A percentile compares a stretch with the other conserved stretches of the same genome.
These are phyloP conservation scores for Mellilla xanthometata DNA, from an alignment of 2,888 invertebrate genomes.

Conservation along the genomic window DNA sequence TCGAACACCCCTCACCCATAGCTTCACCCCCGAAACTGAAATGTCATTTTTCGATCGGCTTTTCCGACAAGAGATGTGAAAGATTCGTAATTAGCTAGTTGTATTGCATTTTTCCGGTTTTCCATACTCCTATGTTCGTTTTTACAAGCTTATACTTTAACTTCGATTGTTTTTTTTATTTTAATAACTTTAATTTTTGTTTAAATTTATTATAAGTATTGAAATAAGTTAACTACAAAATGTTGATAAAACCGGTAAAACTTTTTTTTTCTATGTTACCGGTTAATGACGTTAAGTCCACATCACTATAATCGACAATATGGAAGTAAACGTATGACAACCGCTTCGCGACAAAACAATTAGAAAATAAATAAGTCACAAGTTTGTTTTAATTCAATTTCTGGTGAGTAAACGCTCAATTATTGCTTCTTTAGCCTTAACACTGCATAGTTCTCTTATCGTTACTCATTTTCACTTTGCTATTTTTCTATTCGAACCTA, in stretches of 20 bases:
- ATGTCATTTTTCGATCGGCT: slow-evolving; percentile 72
- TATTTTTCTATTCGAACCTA: slow-evolving; percentile 31
- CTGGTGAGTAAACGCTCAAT: slow-evolving; percentile 61
- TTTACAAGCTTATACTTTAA: too few species aligned
- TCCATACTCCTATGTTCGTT: too few species aligned
- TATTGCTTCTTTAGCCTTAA: slow-evolving; percentile 19
- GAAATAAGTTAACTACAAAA: too few species aligned
- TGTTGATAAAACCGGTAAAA: slow-evolving; percentile 4
- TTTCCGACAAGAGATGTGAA: slow-evolving; percentile 29
- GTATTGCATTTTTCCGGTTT: too few species aligned
- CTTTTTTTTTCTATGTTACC: not conserved
- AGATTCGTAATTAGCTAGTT: too few species aligned
- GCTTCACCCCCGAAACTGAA: slow-evolving; percentile 58
- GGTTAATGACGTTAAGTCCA: not conserved
- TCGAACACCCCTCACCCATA: slow-evolving; percentile 50
- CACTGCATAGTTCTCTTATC: not conserved
- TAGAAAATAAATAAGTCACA: slow-evolving; percentile 71
- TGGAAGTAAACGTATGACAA: slow-evolving; percentile 78
- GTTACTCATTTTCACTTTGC: not conserved
- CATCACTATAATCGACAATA: slow-evolving; percentile 68
- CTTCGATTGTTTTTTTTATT: too few species aligned
- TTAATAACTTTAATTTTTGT: too few species aligned
- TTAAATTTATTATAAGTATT: too few species aligned
- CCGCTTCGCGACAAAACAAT: slow-evolving; percentile 64
- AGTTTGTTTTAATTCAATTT: slow-evolving; percentile 55